A percentile compares a stretch with the other conserved stretches of the same genome.
Evolutionary conservation across 2,113 vertebrate genomes (phyloP).

Genomic region (Corydoras sp.): DNA sequence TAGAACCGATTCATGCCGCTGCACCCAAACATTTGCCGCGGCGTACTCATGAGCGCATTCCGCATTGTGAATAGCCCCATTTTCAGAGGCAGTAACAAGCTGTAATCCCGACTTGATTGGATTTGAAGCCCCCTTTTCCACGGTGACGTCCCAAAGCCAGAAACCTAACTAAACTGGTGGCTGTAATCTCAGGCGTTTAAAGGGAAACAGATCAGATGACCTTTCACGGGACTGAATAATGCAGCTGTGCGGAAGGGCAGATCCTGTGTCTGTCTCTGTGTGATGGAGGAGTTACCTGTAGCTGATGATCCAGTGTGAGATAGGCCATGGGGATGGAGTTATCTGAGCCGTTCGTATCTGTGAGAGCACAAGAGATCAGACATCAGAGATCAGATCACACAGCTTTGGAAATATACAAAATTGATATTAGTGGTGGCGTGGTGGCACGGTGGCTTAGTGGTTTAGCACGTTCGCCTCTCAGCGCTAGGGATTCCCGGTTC

Average conservation of each 20-base stretch:
- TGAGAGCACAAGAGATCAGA: slow-evolving; percentile 30
- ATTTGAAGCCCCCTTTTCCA: slow-evolving; percentile 30
- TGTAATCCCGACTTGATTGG: slow-evolving; percentile 41
- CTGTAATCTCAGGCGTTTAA: too few relatives aligned
- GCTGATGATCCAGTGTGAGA: slow-evolving; percentile 95
- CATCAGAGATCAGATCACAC: neutral
- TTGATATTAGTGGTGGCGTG: too few relatives aligned
- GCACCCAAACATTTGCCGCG: slow-evolving; percentile 28
- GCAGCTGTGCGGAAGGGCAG: too few relatives aligned
- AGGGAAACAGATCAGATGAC: too few relatives aligned
- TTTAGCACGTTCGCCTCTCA: too few relatives aligned
- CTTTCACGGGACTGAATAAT: too few relatives aligned
- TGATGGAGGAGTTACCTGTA: slow-evolving; percentile 74
- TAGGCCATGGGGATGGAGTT: slow-evolving; percentile 99
- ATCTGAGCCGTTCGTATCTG: slow-evolving; percentile 97
- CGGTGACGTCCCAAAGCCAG: neutral
- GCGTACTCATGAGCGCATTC: slow-evolving; percentile 51
- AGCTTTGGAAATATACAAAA: too few relatives aligned
- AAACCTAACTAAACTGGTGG: too few relatives aligned
- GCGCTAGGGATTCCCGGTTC: too few relatives aligned
- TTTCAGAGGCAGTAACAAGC: slow-evolving; percentile 32
- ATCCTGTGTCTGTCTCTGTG: too few relatives aligned
- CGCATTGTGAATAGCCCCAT: slow-evolving; percentile 48
- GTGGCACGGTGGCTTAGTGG: too few relatives aligned
- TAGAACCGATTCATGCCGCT: neutral